phyloP scores from a whole-genome alignment of 2,888 invertebrate species.

The Leptinotarsa juncta region DNA sequence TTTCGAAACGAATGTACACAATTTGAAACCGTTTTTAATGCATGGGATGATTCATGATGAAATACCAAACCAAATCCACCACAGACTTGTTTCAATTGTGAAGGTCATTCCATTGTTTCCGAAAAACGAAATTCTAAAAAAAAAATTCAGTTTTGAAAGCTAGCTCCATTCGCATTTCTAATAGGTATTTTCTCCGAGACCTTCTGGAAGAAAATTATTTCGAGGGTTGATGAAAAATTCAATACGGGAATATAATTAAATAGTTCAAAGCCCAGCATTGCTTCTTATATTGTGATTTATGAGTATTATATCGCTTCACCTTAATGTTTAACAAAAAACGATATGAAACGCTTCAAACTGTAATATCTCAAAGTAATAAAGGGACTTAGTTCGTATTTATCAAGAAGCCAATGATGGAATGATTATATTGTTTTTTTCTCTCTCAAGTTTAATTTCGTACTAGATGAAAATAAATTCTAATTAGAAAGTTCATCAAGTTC shows the following conservation, averaged over 20 bases:
- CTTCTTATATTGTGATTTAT: not conserved
- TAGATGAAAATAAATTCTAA: conserved; percentile 7
- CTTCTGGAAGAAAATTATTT: not conserved
- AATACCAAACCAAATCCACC: no score
- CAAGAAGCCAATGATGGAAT: not conserved
- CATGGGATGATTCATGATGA: no score
- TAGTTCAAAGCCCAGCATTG: not conserved
- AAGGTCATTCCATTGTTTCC: no score
- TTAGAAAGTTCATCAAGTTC: conserved; percentile 13
- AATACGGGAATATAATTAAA: not conserved
- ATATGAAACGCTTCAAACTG: conserved; percentile 11
- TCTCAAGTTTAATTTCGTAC: not conserved
- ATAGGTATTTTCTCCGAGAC: no score
- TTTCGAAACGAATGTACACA: no score
- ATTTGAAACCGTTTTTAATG: no score
- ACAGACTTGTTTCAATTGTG: no score
- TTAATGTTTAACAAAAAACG: not conserved
- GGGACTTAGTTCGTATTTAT: not conserved
- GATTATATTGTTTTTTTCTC: conserved; percentile 12
- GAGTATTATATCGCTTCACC: not conserved
- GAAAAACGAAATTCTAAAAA: no score
- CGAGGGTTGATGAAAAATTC: not conserved
- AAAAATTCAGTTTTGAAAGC: no score
- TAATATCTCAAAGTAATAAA: conserved; percentile 9
- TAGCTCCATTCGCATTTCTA: no score